These are phyloP conservation scores for Marcusenius ussheri DNA, from an alignment of 2,113 vertebrate species.

Conservation along the genomic window DNA sequence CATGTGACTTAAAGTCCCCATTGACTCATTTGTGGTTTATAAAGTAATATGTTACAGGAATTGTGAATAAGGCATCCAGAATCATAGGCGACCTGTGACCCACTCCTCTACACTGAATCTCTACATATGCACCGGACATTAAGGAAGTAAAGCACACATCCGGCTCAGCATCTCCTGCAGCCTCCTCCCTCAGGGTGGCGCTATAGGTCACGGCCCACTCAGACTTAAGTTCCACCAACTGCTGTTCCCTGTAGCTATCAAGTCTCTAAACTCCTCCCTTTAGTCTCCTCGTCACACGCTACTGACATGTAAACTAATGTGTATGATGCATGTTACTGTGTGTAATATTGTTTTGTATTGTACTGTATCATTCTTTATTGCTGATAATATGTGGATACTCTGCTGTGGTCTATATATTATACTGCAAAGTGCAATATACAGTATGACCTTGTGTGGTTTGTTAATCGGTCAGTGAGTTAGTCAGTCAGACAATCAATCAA, in stretches of 20 bases:
- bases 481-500: no score
- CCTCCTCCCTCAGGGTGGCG: neutral
- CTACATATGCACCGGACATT: neutral
- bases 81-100: neutral
- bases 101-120: neutral
- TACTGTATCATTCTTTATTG: neutral
- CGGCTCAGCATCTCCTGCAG: neutral
- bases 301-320: neutral
- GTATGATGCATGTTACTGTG: neutral
- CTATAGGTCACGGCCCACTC: neutral
- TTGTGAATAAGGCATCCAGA: neutral
- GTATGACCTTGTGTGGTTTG: neutral
- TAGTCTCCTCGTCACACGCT: neutral
- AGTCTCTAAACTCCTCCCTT: neutral
- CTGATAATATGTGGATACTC: neutral
- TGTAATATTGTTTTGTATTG: neutral
- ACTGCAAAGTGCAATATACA: neutral
- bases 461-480: no score
- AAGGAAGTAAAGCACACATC: neutral
- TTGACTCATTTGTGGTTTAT: neutral
- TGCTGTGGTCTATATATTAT: neutral
- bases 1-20: neutral
- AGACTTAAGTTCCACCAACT: neutral
- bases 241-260: neutral
- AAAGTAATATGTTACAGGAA: neutral